Conservation (phyloP, 2,797 vertebrate genomes). For the Esox masquinongy region DNA sequence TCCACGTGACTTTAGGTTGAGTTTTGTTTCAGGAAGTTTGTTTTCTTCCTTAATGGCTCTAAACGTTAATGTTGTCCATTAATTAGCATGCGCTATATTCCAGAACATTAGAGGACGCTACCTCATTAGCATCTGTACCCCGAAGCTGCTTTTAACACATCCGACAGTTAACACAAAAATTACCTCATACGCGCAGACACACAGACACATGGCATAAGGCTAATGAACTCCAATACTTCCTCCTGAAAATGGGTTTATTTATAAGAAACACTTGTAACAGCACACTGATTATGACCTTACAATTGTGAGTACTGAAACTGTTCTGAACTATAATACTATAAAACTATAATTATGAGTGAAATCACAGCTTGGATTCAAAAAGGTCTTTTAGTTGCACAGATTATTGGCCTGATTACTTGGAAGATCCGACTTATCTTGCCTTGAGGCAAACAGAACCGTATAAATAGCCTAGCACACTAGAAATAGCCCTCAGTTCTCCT, state of each 20-base stretch:
- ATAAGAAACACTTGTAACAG: neutral
- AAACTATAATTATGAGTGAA: neutral
- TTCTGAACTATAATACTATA: neutral
- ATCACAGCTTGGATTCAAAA: neutral
- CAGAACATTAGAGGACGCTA: neutral
- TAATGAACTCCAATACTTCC: neutral
- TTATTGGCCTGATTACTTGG: slow-evolving; percentile 66
- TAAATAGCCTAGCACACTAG: slow-evolving; percentile 75
- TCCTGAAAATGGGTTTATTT: neutral
- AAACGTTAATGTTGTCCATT: neutral
- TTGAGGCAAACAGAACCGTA: slow-evolving; percentile 60
- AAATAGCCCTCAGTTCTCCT: slow-evolving; percentile 73
- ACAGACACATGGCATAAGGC: neutral
- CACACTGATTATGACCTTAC: neutral
- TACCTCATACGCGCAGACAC: neutral
- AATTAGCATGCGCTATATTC: neutral
- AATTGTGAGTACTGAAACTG: neutral
- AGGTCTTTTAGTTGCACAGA: slow-evolving; percentile 27
- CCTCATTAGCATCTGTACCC: neutral
- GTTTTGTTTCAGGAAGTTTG: neutral
- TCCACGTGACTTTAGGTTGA: neutral
- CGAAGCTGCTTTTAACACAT: neutral
- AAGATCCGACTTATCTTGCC: slow-evolving; percentile 62
- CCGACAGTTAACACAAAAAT: neutral
- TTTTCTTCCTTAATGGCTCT: slow-evolving; percentile 3